Evolutionary conservation across 1,140 invertebrate genomes (phyloP).

Genomic region (Cecropterus lyciades): DNA sequence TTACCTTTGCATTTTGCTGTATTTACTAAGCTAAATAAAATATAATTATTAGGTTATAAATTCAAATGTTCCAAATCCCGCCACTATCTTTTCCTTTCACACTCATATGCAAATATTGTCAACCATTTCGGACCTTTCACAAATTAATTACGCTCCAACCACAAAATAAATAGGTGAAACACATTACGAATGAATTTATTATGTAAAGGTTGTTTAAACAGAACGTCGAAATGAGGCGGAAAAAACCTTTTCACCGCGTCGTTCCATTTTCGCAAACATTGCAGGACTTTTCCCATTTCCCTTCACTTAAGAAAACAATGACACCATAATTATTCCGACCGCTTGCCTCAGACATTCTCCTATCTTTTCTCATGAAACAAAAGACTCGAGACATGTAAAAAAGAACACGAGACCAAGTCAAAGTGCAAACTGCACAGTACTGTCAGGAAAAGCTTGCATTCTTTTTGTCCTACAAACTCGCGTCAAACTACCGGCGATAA

Average conservation of each 20-base stretch:
- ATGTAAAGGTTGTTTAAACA: not conserved
- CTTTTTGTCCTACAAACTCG: conserved; percentile 24
- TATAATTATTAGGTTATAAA: no score
- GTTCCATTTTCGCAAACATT: conserved; percentile 16
- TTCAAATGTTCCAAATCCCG: no score
- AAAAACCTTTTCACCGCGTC: conserved; percentile 16
- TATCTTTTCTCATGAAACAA: conserved; percentile 35
- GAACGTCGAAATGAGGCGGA: conserved; percentile 12
- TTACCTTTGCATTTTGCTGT: no score
- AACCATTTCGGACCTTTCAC: no score
- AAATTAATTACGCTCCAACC: no score
- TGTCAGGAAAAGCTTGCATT: conserved; percentile 38
- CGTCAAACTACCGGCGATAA: not conserved
- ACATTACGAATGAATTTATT: not conserved
- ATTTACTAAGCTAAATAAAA: no score
- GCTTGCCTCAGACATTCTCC: conserved; percentile 32
- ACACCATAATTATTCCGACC: conserved; percentile 32
- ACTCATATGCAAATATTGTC: no score
- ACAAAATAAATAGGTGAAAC: no score
- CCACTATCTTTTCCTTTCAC: no score
- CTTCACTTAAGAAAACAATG: conserved; percentile 34
- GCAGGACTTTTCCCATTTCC: conserved; percentile 15
- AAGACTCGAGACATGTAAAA: conserved; percentile 39
- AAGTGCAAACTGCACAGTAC: conserved; percentile 51
- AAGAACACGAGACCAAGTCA: conserved; percentile 46